Percentiles rank a stretch among this genome's conserved stretches.
These are phyloP conservation scores for Leptodactylus fallax DNA, from an alignment of 2,797 vertebrate genomes.

Conservation along the genomic window DNA sequence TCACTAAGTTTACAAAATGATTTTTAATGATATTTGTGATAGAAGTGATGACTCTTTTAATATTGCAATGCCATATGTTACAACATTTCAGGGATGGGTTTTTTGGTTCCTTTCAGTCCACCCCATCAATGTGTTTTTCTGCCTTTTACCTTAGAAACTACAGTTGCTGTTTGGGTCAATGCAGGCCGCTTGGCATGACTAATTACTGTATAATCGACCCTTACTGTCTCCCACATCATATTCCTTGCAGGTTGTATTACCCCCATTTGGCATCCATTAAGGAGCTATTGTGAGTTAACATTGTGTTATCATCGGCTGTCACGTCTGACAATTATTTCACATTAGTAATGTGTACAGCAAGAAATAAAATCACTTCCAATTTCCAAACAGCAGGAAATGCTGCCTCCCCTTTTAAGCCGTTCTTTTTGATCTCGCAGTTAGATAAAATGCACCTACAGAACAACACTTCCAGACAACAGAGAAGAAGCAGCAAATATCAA, in stretches of 20 bases:
- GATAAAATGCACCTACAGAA: conserved; percentile 68
- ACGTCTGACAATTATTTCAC: conserved; percentile 52
- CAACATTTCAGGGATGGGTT: no score
- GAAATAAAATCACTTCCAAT: conserved; percentile 39
- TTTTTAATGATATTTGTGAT: no score
- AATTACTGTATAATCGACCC: background rate
- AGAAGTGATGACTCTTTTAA: no score
- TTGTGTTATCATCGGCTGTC: conserved; percentile 14
- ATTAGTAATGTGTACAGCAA: conserved; percentile 52
- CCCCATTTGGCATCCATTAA: conserved; percentile 1
- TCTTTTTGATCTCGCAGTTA: conserved; percentile 71
- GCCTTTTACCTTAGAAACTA: no score
- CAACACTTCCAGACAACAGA: conserved; percentile 65
- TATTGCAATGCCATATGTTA: no score
- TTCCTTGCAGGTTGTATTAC: background rate
- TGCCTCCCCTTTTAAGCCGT: conserved; percentile 68
- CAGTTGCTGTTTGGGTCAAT: background rate
- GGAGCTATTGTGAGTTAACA: conserved; percentile 3
- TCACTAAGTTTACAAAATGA: no score
- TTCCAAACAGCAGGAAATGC: conserved; percentile 68
- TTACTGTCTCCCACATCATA: conserved; percentile 4
- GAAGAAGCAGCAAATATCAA: conserved; percentile 71
- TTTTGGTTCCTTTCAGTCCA: background rate
- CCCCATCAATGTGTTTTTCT: background rate
- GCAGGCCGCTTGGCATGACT: background rate